phyloP scores from a whole-genome alignment of 2,113 vertebrate species.

The Myrmophylax atrothorax region DNA sequence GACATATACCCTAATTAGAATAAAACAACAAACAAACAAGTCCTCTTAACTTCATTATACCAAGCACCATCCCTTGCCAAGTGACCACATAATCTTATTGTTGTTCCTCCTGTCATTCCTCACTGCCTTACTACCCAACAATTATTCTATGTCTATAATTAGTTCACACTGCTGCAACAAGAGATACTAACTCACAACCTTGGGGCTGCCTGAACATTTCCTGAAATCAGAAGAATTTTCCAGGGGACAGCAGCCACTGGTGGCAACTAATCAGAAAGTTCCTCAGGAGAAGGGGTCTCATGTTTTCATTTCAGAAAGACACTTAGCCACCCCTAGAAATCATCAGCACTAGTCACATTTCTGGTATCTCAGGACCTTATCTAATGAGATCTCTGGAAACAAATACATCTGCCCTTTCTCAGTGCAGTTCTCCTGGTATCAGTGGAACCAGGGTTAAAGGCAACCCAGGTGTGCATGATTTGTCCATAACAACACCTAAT shows the following conservation, averaged over 20 bases:
- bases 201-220: background rate
- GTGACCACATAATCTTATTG: slow-evolving; percentile 32
- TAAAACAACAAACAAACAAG: slow-evolving; percentile 47
- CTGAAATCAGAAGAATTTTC: background rate
- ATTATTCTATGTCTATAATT: slow-evolving; percentile 41
- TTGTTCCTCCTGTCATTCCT: slow-evolving; percentile 20
- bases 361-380: background rate
- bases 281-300: background rate
- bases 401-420: background rate
- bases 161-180: background rate
- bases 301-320: background rate
- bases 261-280: background rate
- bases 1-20: background rate
- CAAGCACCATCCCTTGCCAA: background rate
- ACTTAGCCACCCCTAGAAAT: background rate
- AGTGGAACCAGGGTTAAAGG: background rate
- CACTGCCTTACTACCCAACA: background rate
- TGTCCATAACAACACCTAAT: background rate
- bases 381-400: background rate
- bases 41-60: background rate
- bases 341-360: background rate
- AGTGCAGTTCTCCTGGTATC: background rate
- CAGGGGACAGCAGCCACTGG: background rate
- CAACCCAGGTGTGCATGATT: background rate
- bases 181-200: background rate